Evolutionary conservation across 2,797 vertebrate genomes (phyloP).

Genomic region (Pseudochirops corinnae): DNA sequence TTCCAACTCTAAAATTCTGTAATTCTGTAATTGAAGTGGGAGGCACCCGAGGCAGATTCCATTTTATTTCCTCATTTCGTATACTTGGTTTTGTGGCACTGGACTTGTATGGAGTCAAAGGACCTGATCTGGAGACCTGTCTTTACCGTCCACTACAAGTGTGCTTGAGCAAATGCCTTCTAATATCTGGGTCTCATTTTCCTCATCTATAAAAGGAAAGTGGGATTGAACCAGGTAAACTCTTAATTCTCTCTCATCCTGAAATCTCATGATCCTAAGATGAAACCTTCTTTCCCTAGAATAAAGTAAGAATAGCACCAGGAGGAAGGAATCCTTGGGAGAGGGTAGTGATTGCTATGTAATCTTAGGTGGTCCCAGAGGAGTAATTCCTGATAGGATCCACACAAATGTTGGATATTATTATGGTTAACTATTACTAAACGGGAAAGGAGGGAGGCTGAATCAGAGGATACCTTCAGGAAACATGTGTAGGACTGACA

Average conservation of each 20-base stretch:
- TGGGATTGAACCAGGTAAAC: neutral
- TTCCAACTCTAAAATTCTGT: neutral
- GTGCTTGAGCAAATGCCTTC: no score
- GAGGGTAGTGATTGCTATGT: neutral
- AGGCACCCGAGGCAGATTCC: neutral
- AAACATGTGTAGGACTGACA: neutral
- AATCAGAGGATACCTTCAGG: neutral
- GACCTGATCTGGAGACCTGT: neutral
- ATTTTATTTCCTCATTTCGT: neutral
- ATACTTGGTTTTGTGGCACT: neutral
- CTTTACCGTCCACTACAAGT: no score
- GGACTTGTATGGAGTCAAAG: neutral
- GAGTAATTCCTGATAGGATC: neutral
- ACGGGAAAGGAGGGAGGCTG: neutral
- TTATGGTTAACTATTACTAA: neutral
- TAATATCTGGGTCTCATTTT: no score
- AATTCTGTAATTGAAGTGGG: neutral
- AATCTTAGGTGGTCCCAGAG: neutral
- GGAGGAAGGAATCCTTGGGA: neutral
- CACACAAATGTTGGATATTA: neutral
- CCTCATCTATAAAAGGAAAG: neutral
- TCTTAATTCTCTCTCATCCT: neutral
- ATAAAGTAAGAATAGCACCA: neutral
- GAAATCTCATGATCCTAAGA: neutral
- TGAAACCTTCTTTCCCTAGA: neutral